Evolutionary conservation across 2,888 invertebrate genomes (phyloP), one percentile per base, ranked within the genome.

Genomic region (Ophraella communa): DNA sequence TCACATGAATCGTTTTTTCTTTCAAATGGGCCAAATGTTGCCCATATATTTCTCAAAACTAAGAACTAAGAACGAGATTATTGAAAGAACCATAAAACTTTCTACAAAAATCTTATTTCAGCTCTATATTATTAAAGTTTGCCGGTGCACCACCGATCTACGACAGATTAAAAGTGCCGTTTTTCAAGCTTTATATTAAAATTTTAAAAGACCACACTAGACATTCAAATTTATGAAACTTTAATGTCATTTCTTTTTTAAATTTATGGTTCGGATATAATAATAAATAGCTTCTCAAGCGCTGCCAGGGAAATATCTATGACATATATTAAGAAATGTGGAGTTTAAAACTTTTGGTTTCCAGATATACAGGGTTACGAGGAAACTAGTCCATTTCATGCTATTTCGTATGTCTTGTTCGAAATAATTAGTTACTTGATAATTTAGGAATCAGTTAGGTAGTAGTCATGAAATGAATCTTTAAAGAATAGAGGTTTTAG

Each of bases 121-220:
- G 55, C 35, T 44, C 63, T 53, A 66, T 66, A 66, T 66, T 67
- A 67, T 54, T 59, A 55, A 62, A 69, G 66, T 66, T 60, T 66
- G 56, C 61, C 45, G 35, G 59, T 33, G 62, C 59, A 20, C 62
- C 57, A 60, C 63, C 49, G 63, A 63, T 62, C 66, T 42, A 47
- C 62, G 69, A 67, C 69, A 69, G 69, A 72, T 73, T 72, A 73
- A 73, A 72, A 69, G 69, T 66, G 70, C 64, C 72, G 68, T 72
- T 71, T 71, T 70, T 72, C 72, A 71, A 67, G 59, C 49, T 62
- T 66, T 62, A 71, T 71, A 71, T 72, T 72, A 71, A 73, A 71
- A 71, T 71, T 69, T 71, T 67, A 65, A 65, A 61, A 65, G 66
- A 66, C 63, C 67, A 62, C 64, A 54, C 57, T 53, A 61, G 68